A percentile compares a stretch with the other conserved stretches of the same genome.
Evolutionary conservation across 2,113 vertebrate species (phyloP).

Genomic region (Delphinus delphis): DNA sequence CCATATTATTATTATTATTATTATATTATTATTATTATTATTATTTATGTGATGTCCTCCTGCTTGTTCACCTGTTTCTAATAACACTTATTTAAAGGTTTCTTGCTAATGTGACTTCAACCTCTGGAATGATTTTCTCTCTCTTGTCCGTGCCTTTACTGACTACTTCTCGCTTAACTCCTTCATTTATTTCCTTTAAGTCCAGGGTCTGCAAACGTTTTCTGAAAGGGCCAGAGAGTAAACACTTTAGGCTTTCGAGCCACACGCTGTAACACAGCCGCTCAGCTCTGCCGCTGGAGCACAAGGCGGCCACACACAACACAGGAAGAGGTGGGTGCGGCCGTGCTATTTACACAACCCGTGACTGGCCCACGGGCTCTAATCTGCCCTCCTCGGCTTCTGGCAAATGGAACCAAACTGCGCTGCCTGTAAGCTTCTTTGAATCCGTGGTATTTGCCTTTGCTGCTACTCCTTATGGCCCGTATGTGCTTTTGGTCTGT

Average conservation of each 20-base stretch:
- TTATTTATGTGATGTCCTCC: neutral
- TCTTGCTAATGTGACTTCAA: neutral
- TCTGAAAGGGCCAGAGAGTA: neutral
- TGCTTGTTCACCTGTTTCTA: neutral
- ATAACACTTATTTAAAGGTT: neutral
- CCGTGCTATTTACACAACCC: neutral
- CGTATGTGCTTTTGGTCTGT: neutral
- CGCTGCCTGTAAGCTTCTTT: neutral
- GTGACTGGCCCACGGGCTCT: neutral
- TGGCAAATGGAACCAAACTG: neutral
- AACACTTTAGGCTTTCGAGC: neutral
- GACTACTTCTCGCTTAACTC: neutral
- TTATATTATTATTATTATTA: too few relatives aligned
- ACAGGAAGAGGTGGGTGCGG: neutral
- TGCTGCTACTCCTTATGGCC: neutral
- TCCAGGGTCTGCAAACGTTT: neutral
- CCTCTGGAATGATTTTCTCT: neutral
- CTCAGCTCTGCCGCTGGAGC: neutral
- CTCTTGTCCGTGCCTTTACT: neutral
- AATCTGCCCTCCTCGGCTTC: neutral
- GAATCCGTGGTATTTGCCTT: neutral
- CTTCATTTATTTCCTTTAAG: neutral
- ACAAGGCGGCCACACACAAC: fast-evolving
- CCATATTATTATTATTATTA: neutral
- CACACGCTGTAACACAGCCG: neutral